Base-by-base conservation (phyloP, 1,140 invertebrate genomes). In the Listronotus bonariensis region DNA sequence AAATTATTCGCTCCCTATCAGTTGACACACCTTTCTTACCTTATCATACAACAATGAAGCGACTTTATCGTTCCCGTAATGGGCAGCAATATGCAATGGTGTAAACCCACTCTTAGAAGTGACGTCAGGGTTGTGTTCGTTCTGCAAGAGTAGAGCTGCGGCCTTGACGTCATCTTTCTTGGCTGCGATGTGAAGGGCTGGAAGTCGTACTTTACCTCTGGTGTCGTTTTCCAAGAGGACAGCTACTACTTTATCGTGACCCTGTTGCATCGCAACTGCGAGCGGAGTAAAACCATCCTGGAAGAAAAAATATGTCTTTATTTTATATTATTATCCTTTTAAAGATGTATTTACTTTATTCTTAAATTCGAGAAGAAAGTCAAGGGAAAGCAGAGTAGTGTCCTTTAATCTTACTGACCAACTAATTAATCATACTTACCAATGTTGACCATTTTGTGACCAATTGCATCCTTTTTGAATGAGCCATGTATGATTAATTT, bases 121-220 rank as follows among this genome's bases (percentile, higher is more conserved):
- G 45, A 95, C 90, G 79, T 98, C 95, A 1, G 95, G 93, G 81
- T 95, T 97, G 78, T 94, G 92, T 79, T 97, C 93, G 80, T 95
- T 97, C 84, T 92, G 93, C 46, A 99, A 83, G 41, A 97, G 84
- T 46, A 98, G 82, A 52, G 89, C 89, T 8, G 96, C 96, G 31
- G 96, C 95, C 81, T 96, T 97, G 61, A 93, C 93, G 77, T 99
- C 97, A 79, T 99, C 97, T 80, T 99, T 99, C 81, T 99, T 99
- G 20, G 97, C 97, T n/a, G 97, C 97, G 74, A 99, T 99, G 81
- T 99, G 97, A 45, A 99, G 83, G 9, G 92, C 92, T 0, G 92
- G 92, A 52, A 93, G 76, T 57, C 91, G 85, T 40, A 98, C 93
- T 83, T 96, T 96, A 32, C 95, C 94, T 52, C 92, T 86, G 6